Percentiles rank a stretch among this genome's conserved stretches.
phyloP scores from a whole-genome alignment of 1,140 invertebrate genomes.

The Drosophila chauvacae region DNA sequence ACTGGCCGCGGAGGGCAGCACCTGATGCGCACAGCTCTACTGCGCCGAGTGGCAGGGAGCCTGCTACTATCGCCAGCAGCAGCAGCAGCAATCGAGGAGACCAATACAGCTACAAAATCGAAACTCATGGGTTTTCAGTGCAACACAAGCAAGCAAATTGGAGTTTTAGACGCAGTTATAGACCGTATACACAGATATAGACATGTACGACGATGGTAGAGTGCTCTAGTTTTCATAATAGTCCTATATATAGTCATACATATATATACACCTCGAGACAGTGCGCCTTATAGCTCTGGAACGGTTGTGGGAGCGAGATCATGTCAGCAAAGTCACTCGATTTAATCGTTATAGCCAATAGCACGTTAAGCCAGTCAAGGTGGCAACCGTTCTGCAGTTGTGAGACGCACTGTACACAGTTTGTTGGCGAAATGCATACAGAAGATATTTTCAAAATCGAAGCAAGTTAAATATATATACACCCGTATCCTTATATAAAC shows the following conservation, averaged over 20 bases:
- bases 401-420: conserved; percentile 42
- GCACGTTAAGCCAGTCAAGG: conserved; percentile 25
- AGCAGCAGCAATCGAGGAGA: conserved; percentile 60
- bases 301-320: conserved; percentile 13
- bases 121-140: conserved; percentile 80
- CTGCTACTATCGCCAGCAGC: conserved; percentile 66
- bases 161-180: conserved; percentile 64
- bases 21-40: conserved; percentile 75
- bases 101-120: conserved; percentile 67
- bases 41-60: conserved; percentile 70
- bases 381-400: not conserved
- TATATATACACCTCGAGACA: conserved; percentile 46
- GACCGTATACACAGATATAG: conserved; percentile 46
- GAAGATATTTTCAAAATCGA: conserved; percentile 52
- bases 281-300: conserved; percentile 31
- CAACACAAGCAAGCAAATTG: conserved; percentile 69
- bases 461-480: conserved; percentile 52
- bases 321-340: conserved; percentile 36
- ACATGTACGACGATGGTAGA: conserved; percentile 60
- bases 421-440: conserved; percentile 64
- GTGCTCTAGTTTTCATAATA: conserved; percentile 72
- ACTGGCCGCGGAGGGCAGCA: conserved; percentile 57
- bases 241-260: conserved; percentile 53
- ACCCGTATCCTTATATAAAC: conserved; percentile 23
- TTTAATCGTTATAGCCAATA: conserved; percentile 33